Conservation (phyloP, 2,113 vertebrate species). For the Tretioscincus oriximinensis region DNA sequence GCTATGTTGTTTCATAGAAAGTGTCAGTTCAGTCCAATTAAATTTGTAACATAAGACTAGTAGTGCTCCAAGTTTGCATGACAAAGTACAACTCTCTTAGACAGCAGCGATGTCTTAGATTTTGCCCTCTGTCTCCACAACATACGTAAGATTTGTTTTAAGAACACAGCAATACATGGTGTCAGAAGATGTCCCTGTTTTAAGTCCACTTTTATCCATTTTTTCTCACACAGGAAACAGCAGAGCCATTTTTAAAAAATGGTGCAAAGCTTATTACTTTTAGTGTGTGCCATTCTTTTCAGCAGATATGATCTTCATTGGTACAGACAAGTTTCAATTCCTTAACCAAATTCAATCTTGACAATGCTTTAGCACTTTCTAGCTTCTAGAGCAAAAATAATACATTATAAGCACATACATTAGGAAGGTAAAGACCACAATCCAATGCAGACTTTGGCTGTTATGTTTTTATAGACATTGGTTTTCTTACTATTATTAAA, state of each 20-base stretch:
- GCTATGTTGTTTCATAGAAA: constrained; percentile 24
- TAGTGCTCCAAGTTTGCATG: background rate
- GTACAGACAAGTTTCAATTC: background rate
- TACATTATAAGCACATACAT: background rate
- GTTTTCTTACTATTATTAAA: background rate
- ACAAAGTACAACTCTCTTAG: constrained; percentile 1
- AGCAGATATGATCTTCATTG: constrained; percentile 5
- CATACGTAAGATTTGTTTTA: background rate
- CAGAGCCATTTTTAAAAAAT: background rate
- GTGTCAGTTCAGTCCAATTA: constrained; percentile 19
- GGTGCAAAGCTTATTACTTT: constrained; percentile 3
- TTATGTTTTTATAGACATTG: too few relatives aligned
- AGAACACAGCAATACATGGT: background rate
- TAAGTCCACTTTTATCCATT: background rate
- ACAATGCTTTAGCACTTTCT: constrained; percentile 22
- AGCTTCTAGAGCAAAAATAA: constrained; percentile 24
- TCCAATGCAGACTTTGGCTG: background rate
- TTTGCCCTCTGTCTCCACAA: constrained; percentile 6
- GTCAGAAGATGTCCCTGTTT: background rate
- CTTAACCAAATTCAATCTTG: background rate
- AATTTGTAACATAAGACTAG: background rate
- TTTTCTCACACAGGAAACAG: background rate
- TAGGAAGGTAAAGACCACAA: background rate
- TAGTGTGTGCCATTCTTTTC: background rate
- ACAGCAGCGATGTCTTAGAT: accelerated